Evolutionary conservation across 64 coral and sea anemone genomes (phyloP), one percentile per base, ranked within the genome.

Genomic region (Porites australiensis): DNA sequence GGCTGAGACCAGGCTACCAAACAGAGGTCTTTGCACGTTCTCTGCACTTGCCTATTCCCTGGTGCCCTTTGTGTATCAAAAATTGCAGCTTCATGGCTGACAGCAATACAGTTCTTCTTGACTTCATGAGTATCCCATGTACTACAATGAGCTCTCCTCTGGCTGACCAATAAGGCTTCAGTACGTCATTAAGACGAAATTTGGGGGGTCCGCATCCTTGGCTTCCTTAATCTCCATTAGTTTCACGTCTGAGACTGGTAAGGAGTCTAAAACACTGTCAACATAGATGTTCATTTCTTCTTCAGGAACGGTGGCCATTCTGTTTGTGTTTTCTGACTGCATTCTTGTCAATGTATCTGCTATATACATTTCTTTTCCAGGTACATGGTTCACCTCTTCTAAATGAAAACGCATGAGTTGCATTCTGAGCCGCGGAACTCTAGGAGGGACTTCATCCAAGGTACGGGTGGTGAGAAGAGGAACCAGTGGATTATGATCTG

Each of bases 101-200:
- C 2, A 79, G 89, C 13, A 93, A 44, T 0, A 72, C 70, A 4
- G 87, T 60, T 64, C 72, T 78, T 9, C 44, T 44, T 55, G 14
- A 84, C 20, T 47, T 87, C 13, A 93, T 46, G 27, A 93, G 74
- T 14, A 93, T 84, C 57, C 71, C 72, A 9, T 93, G 49, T 8
- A 72, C 62, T 15, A 93, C 75, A 3, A 72, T 88, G 9, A 87
- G 15, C 12, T 87, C 73, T 46, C 53, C 91, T 93, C 20, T 70
- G 0, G 47, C 19, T n/a, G 58, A 47, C 91, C 91, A 93, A 77
- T 88, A 93, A 3, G 91, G 83, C 80, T 93, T 88, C n/a, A 93
- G 3, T 8, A 60, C 48, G 11, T 53, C 51, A 44, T 8, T 58
- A 13, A 93, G 55, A 11, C 61, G 13, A 23, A 77, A 52, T 68